Evolutionary conservation across 2,113 vertebrate genomes (phyloP).

Genomic region (Rousettus leschenaultii): DNA sequence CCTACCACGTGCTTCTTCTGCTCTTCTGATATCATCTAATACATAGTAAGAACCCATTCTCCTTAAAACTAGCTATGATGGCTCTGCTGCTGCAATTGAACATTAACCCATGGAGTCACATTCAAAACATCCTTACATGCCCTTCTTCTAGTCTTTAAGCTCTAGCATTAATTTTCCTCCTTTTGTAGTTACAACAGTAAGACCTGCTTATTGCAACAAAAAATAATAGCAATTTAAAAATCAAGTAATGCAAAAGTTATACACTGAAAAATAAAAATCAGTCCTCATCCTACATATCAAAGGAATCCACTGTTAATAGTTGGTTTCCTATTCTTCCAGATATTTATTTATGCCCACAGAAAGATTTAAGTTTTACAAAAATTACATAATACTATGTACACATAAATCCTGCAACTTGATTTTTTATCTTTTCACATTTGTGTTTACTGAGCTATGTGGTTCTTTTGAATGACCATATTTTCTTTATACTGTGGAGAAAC

Average conservation of each 20-base stretch:
- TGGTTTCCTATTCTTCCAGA: neutral
- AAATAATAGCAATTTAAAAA: neutral
- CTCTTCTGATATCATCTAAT: neutral
- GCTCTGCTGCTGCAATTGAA: neutral
- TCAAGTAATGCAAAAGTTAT: neutral
- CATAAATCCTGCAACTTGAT: neutral
- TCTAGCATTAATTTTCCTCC: neutral
- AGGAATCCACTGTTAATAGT: neutral
- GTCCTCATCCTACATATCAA: neutral
- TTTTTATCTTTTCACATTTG: neutral
- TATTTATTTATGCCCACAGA: neutral
- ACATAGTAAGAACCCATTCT: neutral
- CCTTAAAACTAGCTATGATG: neutral
- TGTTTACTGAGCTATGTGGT: neutral
- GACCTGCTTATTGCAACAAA: neutral
- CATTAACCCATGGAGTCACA: neutral
- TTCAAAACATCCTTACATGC: neutral
- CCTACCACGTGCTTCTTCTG: neutral
- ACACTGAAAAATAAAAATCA: neutral
- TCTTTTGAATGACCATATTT: neutral
- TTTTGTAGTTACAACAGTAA: neutral
- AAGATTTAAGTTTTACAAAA: slow-evolving; percentile 19
- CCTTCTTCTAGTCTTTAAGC: neutral
- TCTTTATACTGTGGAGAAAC: neutral
- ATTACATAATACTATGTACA: neutral